These are phyloP conservation scores for Agriopis marginaria DNA, from an alignment of 2,888 invertebrate species.

Conservation along the genomic window DNA sequence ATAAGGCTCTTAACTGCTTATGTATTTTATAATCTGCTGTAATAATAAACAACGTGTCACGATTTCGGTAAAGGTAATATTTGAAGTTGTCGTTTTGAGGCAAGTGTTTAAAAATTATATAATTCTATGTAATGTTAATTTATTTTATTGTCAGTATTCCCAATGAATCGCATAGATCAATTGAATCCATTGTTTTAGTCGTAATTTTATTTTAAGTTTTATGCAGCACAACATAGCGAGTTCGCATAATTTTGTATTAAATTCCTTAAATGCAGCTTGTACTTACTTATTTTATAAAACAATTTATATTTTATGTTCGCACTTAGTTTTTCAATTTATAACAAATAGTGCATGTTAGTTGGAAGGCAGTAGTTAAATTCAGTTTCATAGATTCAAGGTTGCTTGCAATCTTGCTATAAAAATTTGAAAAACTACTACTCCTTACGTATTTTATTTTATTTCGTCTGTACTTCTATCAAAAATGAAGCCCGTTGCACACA, in stretches of 20 bases:
- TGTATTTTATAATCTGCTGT: background rate
- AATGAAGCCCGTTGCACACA: too few relatives aligned
- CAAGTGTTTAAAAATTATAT: slow-evolving; percentile 4
- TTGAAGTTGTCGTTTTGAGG: background rate
- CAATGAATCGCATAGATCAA: slow-evolving; percentile 26
- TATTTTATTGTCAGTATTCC: slow-evolving; percentile 32
- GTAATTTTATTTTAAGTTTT: slow-evolving; percentile 25
- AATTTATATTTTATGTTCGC: background rate
- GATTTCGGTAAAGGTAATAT: background rate
- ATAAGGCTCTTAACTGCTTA: too few relatives aligned
- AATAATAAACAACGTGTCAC: too few relatives aligned
- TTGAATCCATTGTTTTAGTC: slow-evolving; percentile 17
- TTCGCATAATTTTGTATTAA: slow-evolving; percentile 9
- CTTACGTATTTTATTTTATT: too few relatives aligned
- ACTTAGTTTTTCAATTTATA: background rate
- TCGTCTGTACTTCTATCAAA: too few relatives aligned
- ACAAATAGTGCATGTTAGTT: background rate
- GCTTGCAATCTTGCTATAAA: too few relatives aligned
- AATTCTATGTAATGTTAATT: slow-evolving; percentile 22
- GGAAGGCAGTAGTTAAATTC: background rate
- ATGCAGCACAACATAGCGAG: slow-evolving; percentile 8
- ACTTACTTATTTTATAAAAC: background rate
- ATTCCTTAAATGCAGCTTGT: slow-evolving; percentile 13
- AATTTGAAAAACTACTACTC: too few relatives aligned
- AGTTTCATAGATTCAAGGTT: too few relatives aligned